phyloP scores from a whole-genome alignment of 2,113 vertebrate species.

The Sceloporus tristichus region DNA sequence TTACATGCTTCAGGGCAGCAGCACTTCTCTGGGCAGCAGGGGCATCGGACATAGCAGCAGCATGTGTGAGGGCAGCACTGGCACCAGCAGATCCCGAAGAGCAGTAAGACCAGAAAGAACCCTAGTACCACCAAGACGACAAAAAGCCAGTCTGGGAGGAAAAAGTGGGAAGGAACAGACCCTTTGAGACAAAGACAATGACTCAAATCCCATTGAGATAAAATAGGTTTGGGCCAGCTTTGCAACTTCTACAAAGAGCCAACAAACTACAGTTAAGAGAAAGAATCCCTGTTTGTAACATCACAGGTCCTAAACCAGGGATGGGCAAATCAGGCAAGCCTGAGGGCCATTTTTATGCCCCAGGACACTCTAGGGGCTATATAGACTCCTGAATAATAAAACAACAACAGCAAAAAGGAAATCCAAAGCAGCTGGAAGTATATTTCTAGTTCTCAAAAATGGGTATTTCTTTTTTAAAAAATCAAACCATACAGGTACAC shows the following conservation, averaged over 20 bases:
- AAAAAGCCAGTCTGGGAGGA: conserved; percentile 87
- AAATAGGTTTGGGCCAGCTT: too few relatives aligned
- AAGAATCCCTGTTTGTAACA: not conserved
- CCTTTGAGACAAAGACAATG: not conserved
- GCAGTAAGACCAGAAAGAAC: conserved; percentile 81
- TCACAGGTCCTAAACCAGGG: not conserved
- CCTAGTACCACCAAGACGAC: conserved; percentile 86
- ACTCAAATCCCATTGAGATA: not conserved
- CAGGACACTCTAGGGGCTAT: too few relatives aligned
- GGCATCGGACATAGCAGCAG: conserved; percentile 91
- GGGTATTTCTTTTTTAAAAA: too few relatives aligned
- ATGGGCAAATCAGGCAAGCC: too few relatives aligned
- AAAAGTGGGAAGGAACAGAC: not conserved
- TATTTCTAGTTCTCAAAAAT: too few relatives aligned
- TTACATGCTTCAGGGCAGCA: conserved; percentile 90
- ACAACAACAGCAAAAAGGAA: too few relatives aligned
- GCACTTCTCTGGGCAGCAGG: conserved; percentile 90
- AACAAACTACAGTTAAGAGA: not conserved
- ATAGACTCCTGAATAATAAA: too few relatives aligned
- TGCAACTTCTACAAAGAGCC: not conserved
- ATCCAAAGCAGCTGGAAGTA: too few relatives aligned
- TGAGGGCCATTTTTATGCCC: too few relatives aligned
- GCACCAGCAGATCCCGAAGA: conserved; percentile 91
- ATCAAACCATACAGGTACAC: too few relatives aligned
- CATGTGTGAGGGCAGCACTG: conserved; percentile 94